phyloP scores from a whole-genome alignment of 2,888 invertebrate genomes.

The Dyspetes luteomarginatus region DNA sequence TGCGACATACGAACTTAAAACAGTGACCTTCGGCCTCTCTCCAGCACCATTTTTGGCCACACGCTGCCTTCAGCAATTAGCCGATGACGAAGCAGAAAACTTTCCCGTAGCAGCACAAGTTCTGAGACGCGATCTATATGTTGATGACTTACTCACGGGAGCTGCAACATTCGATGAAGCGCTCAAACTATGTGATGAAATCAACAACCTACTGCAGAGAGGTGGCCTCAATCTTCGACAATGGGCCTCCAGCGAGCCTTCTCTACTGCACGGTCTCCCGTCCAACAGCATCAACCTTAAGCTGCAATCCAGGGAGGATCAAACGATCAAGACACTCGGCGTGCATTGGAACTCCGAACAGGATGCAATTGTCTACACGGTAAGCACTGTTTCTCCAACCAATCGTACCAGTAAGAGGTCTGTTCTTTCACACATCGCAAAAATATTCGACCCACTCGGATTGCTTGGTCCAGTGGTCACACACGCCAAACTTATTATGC shows the following conservation, averaged over 20 bases:
- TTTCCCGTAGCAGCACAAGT: slow-evolving; percentile 36
- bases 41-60: slow-evolving; percentile 71
- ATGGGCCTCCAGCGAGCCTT: slow-evolving; percentile 66
- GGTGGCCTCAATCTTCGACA: slow-evolving; percentile 61
- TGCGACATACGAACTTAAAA: slow-evolving; percentile 65
- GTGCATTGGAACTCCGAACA: slow-evolving; percentile 38
- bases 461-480: slow-evolving; percentile 66
- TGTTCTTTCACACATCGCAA: slow-evolving; percentile 67
- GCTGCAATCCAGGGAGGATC: slow-evolving; percentile 8
- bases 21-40: slow-evolving; percentile 72
- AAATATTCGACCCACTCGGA: slow-evolving; percentile 69
- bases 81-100: slow-evolving; percentile 38
- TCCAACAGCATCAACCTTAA: slow-evolving; percentile 28
- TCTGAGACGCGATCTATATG: slow-evolving; percentile 58
- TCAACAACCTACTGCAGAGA: slow-evolving; percentile 20
- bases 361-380: slow-evolving; percentile 33
- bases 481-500: slow-evolving; percentile 67
- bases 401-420: slow-evolving; percentile 58
- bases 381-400: slow-evolving; percentile 3
- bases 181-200: slow-evolving; percentile 41
- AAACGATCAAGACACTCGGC: slow-evolving; percentile 48
- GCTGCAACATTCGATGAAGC: slow-evolving; percentile 37
- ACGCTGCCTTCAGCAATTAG: slow-evolving; percentile 53
- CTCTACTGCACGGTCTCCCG: slow-evolving; percentile 1
- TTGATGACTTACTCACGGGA: slow-evolving; percentile 63